Base-by-base conservation (phyloP, 2,888 invertebrate genomes). In the Drosophila subsilvestris region DNA sequence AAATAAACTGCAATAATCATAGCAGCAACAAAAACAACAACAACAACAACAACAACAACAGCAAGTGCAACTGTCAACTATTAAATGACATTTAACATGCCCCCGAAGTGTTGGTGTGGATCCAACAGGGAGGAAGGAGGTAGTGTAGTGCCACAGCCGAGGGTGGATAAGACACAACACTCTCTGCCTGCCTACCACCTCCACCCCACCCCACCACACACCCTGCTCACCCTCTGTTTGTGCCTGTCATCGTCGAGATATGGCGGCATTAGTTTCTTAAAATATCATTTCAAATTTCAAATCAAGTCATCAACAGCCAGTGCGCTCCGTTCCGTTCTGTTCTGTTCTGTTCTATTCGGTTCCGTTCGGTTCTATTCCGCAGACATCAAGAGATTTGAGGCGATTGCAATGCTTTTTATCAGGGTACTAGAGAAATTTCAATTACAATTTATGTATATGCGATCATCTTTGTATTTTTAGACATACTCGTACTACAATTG, bases 11-110 rank as follows among this genome's bases (percentile, higher is more conserved):
- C 80, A 83, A 83, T 83, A 79, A 82, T 82, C 80, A 80, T 74
- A 76, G 75, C 69, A 80, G 54, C 73, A 79, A 50, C 65, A 59
- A 43, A 59, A 60, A 18, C 29, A 59, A 12, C 32, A 62, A n/a
- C 57, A 60, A 25, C 44, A 67, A 9, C 59, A 58, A 45, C 50
- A 50, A 47, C 56, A 57, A 29, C 56, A 65, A 49, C 62, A 68
- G 78, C 82, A 83, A 84, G 86, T 84, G 84, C 84, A 90, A 89
- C 86, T 90, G 90, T 90, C 90, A 90, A 88, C 88, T 85, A 90
- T 86, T 90, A 90, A 90, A 90, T 90, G 90, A 90, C 90, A 90
- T 89, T 87, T 89, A 90, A 90, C 90, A 90, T 90, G 90, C 89
- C 84, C 82, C 76, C 74, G 66, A 74, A 74, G 69, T 55, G 67